These are phyloP conservation scores for Caranx ignobilis DNA, from an alignment of 2,113 vertebrate species.

Conservation along the genomic window DNA sequence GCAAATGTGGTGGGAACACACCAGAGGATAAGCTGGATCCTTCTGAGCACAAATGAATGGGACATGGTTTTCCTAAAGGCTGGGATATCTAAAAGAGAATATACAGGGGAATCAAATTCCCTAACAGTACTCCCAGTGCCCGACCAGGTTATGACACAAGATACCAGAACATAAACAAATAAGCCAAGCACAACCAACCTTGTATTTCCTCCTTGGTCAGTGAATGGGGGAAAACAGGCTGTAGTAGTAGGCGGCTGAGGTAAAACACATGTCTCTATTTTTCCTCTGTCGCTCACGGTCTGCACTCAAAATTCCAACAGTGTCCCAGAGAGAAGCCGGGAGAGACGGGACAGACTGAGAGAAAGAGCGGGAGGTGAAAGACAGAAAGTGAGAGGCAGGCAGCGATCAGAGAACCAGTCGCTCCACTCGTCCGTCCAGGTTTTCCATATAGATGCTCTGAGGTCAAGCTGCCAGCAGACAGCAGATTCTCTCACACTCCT, in stretches of 20 bases:
- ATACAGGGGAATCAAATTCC: not conserved
- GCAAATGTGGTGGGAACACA: not conserved
- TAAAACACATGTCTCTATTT: slow-evolving; percentile 76
- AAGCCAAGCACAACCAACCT: slow-evolving; percentile 71
- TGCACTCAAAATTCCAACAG: slow-evolving; percentile 52
- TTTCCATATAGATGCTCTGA: slow-evolving; percentile 46
- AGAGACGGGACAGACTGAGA: slow-evolving; percentile 7
- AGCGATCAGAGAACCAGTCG: slow-evolving; percentile 47
- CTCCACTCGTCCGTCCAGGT: slow-evolving; percentile 46
- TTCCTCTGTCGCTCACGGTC: slow-evolving; percentile 30
- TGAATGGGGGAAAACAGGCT: slow-evolving; percentile 58
- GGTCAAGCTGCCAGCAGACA: slow-evolving; percentile 9
- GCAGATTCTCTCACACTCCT: slow-evolving; percentile 52
- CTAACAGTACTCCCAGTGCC: not conserved
- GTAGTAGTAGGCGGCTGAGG: slow-evolving; percentile 55
- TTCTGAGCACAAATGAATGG: slow-evolving; percentile 17
- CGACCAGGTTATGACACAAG: slow-evolving; percentile 1
- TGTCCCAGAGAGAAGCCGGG: slow-evolving; percentile 39
- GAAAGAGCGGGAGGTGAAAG: slow-evolving; percentile 12
- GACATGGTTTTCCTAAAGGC: not conserved
- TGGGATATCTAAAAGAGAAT: not conserved
- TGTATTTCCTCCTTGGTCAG: slow-evolving; percentile 67
- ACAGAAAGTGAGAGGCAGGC: slow-evolving; percentile 21
- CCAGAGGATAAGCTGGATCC: not conserved
- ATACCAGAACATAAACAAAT: slow-evolving; percentile 21